Evolutionary conservation across 2,888 invertebrate species (phyloP).

Genomic region (Stenodera caucasica): DNA sequence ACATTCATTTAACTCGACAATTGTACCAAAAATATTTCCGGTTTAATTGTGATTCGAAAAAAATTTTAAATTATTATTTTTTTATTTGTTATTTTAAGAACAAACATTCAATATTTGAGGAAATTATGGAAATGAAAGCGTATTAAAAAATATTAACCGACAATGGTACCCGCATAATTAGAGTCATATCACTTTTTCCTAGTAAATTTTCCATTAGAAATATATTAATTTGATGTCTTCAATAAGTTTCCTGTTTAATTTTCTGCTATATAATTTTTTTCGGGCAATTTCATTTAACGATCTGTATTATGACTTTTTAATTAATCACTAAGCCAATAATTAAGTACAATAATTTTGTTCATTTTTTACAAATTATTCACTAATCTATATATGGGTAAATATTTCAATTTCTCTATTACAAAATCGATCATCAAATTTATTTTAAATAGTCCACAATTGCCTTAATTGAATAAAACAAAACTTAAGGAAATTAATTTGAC

Average conservation of each 20-base stretch:
- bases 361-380: background rate
- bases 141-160: background rate
- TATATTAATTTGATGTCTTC: background rate
- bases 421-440: background rate
- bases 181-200: background rate
- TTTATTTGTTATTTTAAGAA: no score
- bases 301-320: background rate
- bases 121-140: no score
- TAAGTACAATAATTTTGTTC: background rate
- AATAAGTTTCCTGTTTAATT: background rate
- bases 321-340: background rate
- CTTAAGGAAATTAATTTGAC: no score
- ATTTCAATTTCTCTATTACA: background rate
- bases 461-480: no score
- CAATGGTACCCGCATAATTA: constrained; percentile 2
- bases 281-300: background rate
- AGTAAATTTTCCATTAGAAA: background rate
- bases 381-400: background rate
- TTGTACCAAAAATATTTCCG: no score
- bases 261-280: background rate
- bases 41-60: no score
- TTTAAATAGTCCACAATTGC: background rate
- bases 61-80: no score
- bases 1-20: no score
- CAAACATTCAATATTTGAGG: no score